These are phyloP conservation scores for Aphodius sticticus DNA, from an alignment of 2,888 invertebrate species.

Conservation along the genomic window DNA sequence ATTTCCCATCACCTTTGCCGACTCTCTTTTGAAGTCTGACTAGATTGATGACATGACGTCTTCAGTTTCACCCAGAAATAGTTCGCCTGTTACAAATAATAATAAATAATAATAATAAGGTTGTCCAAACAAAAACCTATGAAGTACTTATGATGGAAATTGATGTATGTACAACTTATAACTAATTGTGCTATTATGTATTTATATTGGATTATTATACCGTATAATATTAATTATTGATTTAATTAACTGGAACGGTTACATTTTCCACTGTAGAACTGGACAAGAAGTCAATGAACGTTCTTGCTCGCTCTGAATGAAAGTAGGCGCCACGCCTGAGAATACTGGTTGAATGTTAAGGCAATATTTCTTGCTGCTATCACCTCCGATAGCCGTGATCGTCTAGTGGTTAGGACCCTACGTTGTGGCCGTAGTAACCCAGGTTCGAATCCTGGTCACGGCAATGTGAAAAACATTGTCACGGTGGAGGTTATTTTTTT, in stretches of 20 bases:
- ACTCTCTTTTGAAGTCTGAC: not conserved
- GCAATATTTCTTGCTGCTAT: not conserved
- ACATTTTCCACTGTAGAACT: not conserved
- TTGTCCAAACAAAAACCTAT: no score
- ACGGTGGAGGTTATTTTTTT: not conserved
- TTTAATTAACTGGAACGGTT: not conserved
- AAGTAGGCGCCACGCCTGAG: not conserved
- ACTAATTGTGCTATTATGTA: no score
- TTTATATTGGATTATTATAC: no score
- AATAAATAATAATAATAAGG: no score
- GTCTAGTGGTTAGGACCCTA: conserved; percentile 80
- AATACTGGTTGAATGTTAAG: not conserved
- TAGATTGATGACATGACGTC: not conserved
- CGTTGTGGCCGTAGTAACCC: conserved; percentile 82
- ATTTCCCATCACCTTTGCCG: not conserved
- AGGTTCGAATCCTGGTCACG: conserved; percentile 80
- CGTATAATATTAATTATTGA: no score
- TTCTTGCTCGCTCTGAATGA: not conserved
- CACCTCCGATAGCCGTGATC: conserved; percentile 66
- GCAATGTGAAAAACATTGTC: conserved; percentile 58
- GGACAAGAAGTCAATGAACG: not conserved
- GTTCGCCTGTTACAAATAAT: not conserved
- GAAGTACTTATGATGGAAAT: no score
- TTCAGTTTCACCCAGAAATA: not conserved
- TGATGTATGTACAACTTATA: no score